A percentile compares a stretch with the other conserved stretches of the same genome.
Conservation (phyloP, 2,797 vertebrate species). For the Acanthornis magna region DNA sequence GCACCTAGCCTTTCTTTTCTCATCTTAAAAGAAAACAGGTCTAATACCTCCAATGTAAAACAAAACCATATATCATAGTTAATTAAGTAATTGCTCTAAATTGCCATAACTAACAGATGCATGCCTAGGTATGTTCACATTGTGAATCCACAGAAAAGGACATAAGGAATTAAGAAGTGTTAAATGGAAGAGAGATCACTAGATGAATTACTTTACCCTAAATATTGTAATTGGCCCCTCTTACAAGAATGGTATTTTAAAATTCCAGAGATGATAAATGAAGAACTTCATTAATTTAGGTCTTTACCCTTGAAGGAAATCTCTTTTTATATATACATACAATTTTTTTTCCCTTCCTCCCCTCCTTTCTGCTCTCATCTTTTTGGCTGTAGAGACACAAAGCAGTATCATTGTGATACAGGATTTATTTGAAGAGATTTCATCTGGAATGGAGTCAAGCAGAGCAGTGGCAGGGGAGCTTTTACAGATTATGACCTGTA, state of each 20-base stretch:
- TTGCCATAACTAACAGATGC: constrained; percentile 63
- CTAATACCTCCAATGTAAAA: not conserved
- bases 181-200: constrained; percentile 63
- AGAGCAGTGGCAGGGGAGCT: constrained; percentile 73
- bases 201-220: constrained; percentile 73
- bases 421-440: constrained; percentile 77
- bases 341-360: not conserved
- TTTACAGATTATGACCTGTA: constrained; percentile 77
- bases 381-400: constrained; percentile 60
- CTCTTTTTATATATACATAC: constrained; percentile 37
- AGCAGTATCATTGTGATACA: constrained; percentile 66
- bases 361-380: not conserved
- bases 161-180: constrained; percentile 65
- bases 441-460: constrained; percentile 78
- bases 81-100: constrained; percentile 74
- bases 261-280: constrained; percentile 66
- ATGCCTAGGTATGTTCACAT: constrained; percentile 63
- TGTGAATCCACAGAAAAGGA: constrained; percentile 62
- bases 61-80: constrained; percentile 56
- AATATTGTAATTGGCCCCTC: constrained; percentile 69
- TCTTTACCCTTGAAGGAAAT: constrained; percentile 71
- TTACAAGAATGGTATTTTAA: constrained; percentile 64
- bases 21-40: constrained; percentile 13
- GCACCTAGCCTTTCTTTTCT: constrained; percentile 13
- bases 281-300: constrained; percentile 70